Conservation (phyloP, 1,140 invertebrate species). For the Drosophila virilis region DNA sequence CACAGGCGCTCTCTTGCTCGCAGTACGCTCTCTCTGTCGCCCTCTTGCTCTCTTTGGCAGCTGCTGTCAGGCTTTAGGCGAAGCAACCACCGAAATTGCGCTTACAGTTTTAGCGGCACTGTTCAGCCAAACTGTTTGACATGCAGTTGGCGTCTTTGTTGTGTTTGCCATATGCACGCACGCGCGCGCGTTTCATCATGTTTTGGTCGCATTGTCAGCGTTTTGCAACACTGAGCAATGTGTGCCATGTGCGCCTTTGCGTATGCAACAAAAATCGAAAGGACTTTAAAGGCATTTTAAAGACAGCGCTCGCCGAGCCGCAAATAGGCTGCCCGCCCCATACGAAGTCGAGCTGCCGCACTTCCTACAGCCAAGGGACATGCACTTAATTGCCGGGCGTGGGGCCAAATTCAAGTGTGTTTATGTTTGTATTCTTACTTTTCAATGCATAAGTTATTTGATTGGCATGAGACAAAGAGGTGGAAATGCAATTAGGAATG, state of each 20-base stretch:
- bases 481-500: constrained; percentile 5
- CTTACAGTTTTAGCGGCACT: constrained; percentile 46
- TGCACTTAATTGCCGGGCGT: constrained; percentile 55
- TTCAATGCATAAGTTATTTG: constrained; percentile 59
- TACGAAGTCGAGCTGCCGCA: not conserved
- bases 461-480: constrained; percentile 24
- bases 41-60: constrained; percentile 10
- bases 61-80: constrained; percentile 43
- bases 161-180: constrained; percentile 41
- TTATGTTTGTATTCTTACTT: constrained; percentile 52
- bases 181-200: constrained; percentile 11
- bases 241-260: constrained; percentile 56
- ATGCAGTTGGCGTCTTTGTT: constrained; percentile 36
- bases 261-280: constrained; percentile 34
- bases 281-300: constrained; percentile 25
- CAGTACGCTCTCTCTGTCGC: constrained; percentile 10
- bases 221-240: constrained; percentile 58
- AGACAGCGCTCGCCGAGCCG: constrained; percentile 12
- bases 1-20: constrained; percentile 10
- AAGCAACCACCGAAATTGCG: constrained; percentile 40
- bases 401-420: constrained; percentile 45
- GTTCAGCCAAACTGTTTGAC: constrained; percentile 32
- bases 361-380: constrained; percentile 3
- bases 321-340: not conserved
- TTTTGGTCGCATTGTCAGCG: constrained; percentile 26